These are phyloP conservation scores for Acleris sparsana DNA, from an alignment of 2,888 invertebrate species.

Conservation along the genomic window DNA sequence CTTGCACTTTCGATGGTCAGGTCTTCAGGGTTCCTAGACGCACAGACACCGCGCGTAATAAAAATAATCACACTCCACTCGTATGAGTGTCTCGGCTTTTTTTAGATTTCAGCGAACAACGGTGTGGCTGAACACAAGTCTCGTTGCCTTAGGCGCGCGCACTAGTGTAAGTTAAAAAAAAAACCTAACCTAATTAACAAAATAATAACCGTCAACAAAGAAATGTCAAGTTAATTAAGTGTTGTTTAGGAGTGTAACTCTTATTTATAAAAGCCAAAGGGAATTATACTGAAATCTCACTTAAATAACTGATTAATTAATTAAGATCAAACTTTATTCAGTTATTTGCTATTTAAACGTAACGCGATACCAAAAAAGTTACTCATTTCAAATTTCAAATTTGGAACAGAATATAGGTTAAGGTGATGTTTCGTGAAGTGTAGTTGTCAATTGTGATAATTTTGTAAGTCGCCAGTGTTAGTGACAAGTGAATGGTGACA, in stretches of 20 bases:
- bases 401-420: constrained; percentile 41
- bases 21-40: constrained; percentile 23
- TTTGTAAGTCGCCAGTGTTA: constrained; percentile 13
- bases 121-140: constrained; percentile 61
- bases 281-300: too few species aligned
- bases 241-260: too few species aligned
- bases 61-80: constrained; percentile 53
- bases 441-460: constrained; percentile 37
- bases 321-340: too few species aligned
- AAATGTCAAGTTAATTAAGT: not conserved
- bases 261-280: too few species aligned
- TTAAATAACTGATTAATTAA: not conserved
- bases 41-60: constrained; percentile 27
- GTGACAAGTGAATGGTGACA: constrained; percentile 34
- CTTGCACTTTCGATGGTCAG: not conserved
- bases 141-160: constrained; percentile 75
- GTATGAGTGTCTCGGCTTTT: constrained; percentile 73
- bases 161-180: constrained; percentile 70
- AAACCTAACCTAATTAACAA: constrained; percentile 12
- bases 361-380: not conserved
- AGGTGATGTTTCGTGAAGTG: constrained; percentile 40
- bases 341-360: too few species aligned
- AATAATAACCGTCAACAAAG: not conserved
- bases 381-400: constrained; percentile 28
- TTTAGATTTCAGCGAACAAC: constrained; percentile 77